Evolutionary conservation across 2,888 invertebrate species (phyloP).

Genomic region (Zootermopsis nevadensis): DNA sequence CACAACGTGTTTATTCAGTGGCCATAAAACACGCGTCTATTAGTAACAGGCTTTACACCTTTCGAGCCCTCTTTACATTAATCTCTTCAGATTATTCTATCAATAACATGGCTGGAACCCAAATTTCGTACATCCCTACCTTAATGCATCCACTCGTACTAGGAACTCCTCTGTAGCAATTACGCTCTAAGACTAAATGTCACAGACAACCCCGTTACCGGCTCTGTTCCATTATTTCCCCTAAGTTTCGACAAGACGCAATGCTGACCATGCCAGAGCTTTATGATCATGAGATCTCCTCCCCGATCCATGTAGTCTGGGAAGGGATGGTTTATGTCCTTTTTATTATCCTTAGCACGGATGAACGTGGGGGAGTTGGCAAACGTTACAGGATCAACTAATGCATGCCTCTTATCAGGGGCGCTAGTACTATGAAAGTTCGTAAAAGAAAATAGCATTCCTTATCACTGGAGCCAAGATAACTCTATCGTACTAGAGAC

Average conservation of each 20-base stretch:
- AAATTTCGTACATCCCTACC: no score
- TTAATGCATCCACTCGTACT: no score
- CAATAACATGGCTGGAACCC: no score
- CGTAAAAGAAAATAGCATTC: constrained; percentile 32
- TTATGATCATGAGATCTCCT: constrained; percentile 17
- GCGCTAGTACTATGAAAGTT: not conserved
- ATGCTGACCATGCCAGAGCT: constrained; percentile 5
- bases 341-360: constrained; percentile 8
- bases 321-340: constrained; percentile 3
- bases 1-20: no score
- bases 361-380: not conserved
- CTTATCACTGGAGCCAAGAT: constrained; percentile 1
- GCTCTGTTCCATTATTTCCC: no score
- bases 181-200: no score
- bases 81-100: no score
- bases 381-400: not conserved
- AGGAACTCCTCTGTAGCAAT: no score
- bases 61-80: no score
- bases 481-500: not conserved
- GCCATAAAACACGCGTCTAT: no score
- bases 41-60: no score
- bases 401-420: constrained; percentile 15
- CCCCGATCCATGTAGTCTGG: not conserved
- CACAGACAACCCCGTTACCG: no score
- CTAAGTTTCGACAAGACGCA: not conserved